Conservation (phyloP, 2,113 vertebrate genomes). For the Patagioenas fasciata region DNA sequence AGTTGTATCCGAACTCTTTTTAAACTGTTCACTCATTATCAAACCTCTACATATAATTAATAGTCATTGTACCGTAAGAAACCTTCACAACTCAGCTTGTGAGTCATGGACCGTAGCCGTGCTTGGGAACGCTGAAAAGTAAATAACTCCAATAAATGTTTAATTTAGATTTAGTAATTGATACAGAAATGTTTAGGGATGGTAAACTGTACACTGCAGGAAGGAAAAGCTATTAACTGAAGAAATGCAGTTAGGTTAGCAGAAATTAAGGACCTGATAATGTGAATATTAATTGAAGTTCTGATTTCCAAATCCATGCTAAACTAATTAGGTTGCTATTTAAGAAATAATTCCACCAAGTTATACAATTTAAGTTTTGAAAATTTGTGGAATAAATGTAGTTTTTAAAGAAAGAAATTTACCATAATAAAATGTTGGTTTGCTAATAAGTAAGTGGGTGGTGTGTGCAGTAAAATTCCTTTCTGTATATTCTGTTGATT, state of each 20-base stretch:
- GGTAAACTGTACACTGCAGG: constrained; percentile 22
- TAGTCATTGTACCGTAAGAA: constrained; percentile 30
- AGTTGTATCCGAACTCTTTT: constrained; percentile 23
- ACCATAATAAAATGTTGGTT: not conserved
- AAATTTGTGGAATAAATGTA: not conserved
- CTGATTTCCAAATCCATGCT: constrained; percentile 22
- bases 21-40: constrained; percentile 46
- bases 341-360: not conserved
- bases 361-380: not conserved
- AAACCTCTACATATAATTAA: constrained; percentile 62
- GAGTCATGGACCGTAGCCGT: not conserved
- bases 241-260: constrained; percentile 1
- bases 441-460: not conserved
- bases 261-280: constrained; percentile 46
- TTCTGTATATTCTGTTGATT: not conserved
- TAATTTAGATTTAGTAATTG: constrained; percentile 65
- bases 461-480: not conserved
- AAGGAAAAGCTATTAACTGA: constrained; percentile 55
- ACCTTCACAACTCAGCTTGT: constrained; percentile 20
- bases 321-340: constrained; percentile 18
- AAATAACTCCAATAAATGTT: constrained; percentile 60
- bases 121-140: constrained; percentile 34
- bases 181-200: constrained; percentile 28
- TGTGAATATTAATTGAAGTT: constrained; percentile 51
- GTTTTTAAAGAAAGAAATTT: not conserved